Conservation (phyloP, 2,797 vertebrate genomes). For the Heterohyrax brucei region DNA sequence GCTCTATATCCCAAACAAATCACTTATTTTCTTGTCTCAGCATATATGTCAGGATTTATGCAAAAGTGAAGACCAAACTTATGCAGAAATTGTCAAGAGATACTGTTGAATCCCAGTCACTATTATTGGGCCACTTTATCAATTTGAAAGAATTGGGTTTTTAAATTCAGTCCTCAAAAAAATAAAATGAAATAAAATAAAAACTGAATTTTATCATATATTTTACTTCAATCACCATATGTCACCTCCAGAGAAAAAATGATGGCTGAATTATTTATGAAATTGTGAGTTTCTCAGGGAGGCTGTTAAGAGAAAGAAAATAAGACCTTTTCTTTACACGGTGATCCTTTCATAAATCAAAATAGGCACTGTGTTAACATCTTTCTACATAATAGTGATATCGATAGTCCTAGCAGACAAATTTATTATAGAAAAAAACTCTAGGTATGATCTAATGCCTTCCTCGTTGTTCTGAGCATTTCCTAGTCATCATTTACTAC, state of each 20-base stretch:
- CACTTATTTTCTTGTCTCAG: constrained; percentile 26
- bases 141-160: constrained; percentile 1
- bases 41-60: neutral
- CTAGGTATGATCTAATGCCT: neutral
- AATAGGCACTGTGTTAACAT: constrained; percentile 37
- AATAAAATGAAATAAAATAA: too few species aligned
- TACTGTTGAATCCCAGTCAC: neutral
- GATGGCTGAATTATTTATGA: constrained; percentile 54
- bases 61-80: neutral
- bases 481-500: constrained; percentile 7
- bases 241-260: constrained; percentile 10
- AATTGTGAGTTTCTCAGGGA: neutral
- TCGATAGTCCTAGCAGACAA: neutral
- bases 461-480: constrained; percentile 24
- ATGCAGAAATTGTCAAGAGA: neutral
- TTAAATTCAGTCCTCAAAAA: constrained; percentile 36
- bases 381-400: constrained; percentile 19
- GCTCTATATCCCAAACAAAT: constrained; percentile 6
- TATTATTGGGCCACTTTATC: neutral
- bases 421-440: constrained; percentile 56
- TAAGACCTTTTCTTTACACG: neutral
- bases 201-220: neutral
- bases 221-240: constrained; percentile 38
- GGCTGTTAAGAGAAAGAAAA: constrained; percentile 23
- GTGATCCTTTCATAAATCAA: constrained; percentile 27